Evolutionary conservation across 2,888 invertebrate genomes (phyloP).

Genomic region (Lumbricus terrestris): DNA sequence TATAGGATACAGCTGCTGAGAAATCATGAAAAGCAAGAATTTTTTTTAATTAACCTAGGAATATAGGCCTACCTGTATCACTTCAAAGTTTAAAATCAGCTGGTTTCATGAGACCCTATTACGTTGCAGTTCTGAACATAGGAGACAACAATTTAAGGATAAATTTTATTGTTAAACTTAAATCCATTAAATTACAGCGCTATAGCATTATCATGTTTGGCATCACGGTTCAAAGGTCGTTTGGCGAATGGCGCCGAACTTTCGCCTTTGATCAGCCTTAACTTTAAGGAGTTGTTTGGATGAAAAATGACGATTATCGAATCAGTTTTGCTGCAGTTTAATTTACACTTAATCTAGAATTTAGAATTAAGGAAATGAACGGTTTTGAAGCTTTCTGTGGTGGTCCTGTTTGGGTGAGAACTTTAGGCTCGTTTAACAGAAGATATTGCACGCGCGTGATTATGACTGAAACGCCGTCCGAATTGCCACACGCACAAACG

Average conservation of each 20-base stretch:
- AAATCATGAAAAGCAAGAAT: background rate
- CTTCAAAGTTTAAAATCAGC: background rate
- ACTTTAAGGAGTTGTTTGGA: background rate
- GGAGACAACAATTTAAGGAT: too few relatives aligned
- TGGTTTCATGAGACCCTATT: too few relatives aligned
- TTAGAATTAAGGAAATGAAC: background rate
- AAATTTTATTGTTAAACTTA: background rate
- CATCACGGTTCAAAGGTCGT: background rate
- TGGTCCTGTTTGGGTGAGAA: slow-evolving; percentile 35
- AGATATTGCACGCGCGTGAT: background rate
- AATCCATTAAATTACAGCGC: background rate
- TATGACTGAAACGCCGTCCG: background rate
- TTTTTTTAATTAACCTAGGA: background rate
- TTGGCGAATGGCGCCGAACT: background rate
- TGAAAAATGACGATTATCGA: background rate
- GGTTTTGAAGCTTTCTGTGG: slow-evolving; percentile 25
- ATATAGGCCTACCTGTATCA: background rate
- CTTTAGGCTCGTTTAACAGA: background rate
- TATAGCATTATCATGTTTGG: background rate
- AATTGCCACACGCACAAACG: background rate
- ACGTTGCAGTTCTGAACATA: too few relatives aligned
- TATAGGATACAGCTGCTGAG: background rate
- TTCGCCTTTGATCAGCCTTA: background rate
- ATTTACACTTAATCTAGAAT: background rate
- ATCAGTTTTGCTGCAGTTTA: background rate